Evolutionary conservation across 2,888 invertebrate species (phyloP).

Genomic region (Chrysolina americana): DNA sequence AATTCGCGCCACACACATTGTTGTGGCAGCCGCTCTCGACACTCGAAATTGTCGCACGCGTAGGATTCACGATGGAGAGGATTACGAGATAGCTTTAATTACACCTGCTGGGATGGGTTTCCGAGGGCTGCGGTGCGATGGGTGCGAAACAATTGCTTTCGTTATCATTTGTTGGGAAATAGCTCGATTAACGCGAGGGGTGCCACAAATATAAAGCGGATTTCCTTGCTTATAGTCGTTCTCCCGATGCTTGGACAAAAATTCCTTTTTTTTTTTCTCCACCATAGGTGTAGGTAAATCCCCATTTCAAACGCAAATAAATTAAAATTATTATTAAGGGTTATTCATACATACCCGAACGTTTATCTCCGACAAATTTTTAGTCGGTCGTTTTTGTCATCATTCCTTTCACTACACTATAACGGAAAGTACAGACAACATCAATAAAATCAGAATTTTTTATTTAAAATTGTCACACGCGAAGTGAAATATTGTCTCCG

Average conservation of each 20-base stretch:
- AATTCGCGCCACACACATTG: slow-evolving; percentile 2
- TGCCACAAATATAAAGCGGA: neutral
- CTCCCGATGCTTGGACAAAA: neutral
- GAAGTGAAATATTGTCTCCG: too few relatives aligned
- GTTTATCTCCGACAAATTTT: too few relatives aligned
- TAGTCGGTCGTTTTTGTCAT: too few relatives aligned
- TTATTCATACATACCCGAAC: too few relatives aligned
- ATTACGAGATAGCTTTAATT: slow-evolving; percentile 18
- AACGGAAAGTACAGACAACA: too few relatives aligned
- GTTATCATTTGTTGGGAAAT: slow-evolving; percentile 10
- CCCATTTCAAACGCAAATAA: too few relatives aligned
- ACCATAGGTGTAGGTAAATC: too few relatives aligned
- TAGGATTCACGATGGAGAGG: slow-evolving; percentile 16
- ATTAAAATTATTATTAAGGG: too few relatives aligned
- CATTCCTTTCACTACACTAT: too few relatives aligned
- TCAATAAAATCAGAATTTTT: too few relatives aligned
- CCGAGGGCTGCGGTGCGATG: neutral
- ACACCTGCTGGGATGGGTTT: slow-evolving; percentile 14
- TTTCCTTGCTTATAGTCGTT: neutral
- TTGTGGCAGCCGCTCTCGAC: slow-evolving; percentile 14
- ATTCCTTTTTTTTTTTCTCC: neutral
- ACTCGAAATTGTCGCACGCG: neutral
- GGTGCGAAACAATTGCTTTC: slow-evolving; percentile 15
- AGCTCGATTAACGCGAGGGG: neutral
- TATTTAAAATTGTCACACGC: too few relatives aligned